Percentiles rank a stretch among this genome's conserved stretches.
These are phyloP conservation scores for Drosophila paramelanica DNA, from an alignment of 2,888 invertebrate genomes.

Conservation along the genomic window DNA sequence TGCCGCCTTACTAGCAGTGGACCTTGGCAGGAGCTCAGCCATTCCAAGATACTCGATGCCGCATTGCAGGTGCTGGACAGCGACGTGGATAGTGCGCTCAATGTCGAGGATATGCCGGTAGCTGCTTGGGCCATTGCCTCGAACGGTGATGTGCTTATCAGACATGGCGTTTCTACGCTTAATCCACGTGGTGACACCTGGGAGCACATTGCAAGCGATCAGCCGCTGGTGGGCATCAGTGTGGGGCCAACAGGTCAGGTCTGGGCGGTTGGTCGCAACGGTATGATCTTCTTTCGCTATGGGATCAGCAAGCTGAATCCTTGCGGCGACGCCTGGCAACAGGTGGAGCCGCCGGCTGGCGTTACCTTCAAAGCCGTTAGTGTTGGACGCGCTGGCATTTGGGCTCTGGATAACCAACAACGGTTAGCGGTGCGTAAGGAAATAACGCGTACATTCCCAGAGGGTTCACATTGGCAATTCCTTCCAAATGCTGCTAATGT, in stretches of 20 bases:
- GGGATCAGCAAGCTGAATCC: conserved; percentile 90
- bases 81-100: conserved; percentile 67
- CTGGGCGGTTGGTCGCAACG: conserved; percentile 95
- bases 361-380: conserved; percentile 91
- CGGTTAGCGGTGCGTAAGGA: conserved; percentile 91
- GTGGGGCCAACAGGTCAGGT: conserved; percentile 89
- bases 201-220: conserved; percentile 88
- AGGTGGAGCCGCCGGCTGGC: conserved; percentile 90
- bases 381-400: conserved; percentile 90
- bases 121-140: conserved; percentile 94
- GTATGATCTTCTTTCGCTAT: conserved; percentile 91
- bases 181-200: conserved; percentile 89
- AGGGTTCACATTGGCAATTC: conserved; percentile 94
- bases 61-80: conserved; percentile 89
- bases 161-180: conserved; percentile 90
- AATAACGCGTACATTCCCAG: conserved; percentile 90
- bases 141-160: conserved; percentile 93
- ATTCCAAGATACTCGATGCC: conserved; percentile 92
- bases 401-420: conserved; percentile 92
- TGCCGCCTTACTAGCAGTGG: conserved; percentile 93
- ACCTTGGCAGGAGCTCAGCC: conserved; percentile 95
- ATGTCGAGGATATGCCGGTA: conserved; percentile 83
- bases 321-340: conserved; percentile 89
- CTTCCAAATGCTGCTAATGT: conserved; percentile 87
- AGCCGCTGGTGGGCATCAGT: conserved; percentile 90